These are phyloP conservation scores for Ammodytes marinus DNA, from an alignment of 2,113 vertebrate genomes.

Conservation along the genomic window DNA sequence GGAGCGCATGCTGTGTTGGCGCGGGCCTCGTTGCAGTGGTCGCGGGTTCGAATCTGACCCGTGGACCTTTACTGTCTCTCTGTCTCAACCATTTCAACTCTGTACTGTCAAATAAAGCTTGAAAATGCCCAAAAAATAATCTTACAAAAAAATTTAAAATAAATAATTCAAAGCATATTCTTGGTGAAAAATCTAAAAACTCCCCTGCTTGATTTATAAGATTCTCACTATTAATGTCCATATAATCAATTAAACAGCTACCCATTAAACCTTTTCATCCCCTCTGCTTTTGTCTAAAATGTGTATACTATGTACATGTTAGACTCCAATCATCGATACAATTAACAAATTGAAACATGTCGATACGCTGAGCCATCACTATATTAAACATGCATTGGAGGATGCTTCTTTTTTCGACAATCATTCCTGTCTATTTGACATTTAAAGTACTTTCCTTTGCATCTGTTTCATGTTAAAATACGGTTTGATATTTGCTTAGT, in stretches of 20 bases:
- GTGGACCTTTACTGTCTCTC: too few species aligned
- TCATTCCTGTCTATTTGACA: conserved; percentile 45
- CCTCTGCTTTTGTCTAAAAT: neutral
- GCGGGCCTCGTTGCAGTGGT: too few species aligned
- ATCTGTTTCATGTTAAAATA: conserved; percentile 38
- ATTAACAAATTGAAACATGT: conserved; percentile 41
- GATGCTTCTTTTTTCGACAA: conserved; percentile 25
- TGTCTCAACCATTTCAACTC: too few species aligned
- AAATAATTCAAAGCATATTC: neutral
- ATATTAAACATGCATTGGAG: conserved; percentile 42
- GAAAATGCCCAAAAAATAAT: too few species aligned
- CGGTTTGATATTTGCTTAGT: conserved; percentile 46
- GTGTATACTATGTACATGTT: conserved; percentile 1
- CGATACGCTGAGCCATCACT: conserved; percentile 27
- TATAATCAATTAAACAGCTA: neutral
- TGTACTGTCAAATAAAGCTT: too few species aligned
- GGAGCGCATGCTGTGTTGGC: too few species aligned
- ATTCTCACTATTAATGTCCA: neutral
- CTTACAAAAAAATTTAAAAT: too few species aligned
- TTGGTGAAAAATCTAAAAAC: neutral
- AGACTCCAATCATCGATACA: conserved; percentile 49
- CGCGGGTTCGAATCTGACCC: too few species aligned
- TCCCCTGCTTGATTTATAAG: too few species aligned
- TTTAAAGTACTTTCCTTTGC: conserved; percentile 28
- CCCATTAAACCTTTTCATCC: neutral